Evolutionary conservation across 2,797 vertebrate species (phyloP).

Genomic region (Tapirus indicus): DNA sequence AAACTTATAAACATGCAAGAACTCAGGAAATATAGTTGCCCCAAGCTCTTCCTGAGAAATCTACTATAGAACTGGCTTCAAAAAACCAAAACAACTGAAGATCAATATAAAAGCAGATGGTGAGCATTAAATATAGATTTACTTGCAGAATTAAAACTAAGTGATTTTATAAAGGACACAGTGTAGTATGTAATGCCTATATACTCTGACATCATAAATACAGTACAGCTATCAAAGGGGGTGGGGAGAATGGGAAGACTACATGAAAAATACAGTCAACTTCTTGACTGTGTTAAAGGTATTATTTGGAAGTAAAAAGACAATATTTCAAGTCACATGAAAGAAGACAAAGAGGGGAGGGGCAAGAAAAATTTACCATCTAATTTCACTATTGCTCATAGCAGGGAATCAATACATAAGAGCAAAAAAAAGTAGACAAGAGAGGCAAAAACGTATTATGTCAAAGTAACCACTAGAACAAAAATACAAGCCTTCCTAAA

Average conservation of each 20-base stretch:
- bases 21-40: background rate
- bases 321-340: background rate
- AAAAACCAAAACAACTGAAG: background rate
- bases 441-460: background rate
- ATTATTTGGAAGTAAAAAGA: constrained; percentile 14
- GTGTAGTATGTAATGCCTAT: too few relatives aligned
- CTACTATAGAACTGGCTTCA: background rate
- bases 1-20: background rate
- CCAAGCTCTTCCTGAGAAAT: background rate
- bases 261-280: background rate
- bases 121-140: background rate
- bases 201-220: background rate
- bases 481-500: constrained; percentile 1
- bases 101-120: background rate
- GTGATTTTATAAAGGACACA: background rate
- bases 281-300: background rate
- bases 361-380: background rate
- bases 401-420: background rate
- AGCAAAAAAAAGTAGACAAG: background rate
- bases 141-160: background rate
- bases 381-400: constrained; percentile 7
- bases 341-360: background rate
- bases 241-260: background rate
- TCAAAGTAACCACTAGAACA: constrained; percentile 12
- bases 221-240: background rate